Evolutionary conservation across 2,888 invertebrate genomes (phyloP), one percentile per base, ranked within the genome.

Genomic region (Periphyllus acericola): DNA sequence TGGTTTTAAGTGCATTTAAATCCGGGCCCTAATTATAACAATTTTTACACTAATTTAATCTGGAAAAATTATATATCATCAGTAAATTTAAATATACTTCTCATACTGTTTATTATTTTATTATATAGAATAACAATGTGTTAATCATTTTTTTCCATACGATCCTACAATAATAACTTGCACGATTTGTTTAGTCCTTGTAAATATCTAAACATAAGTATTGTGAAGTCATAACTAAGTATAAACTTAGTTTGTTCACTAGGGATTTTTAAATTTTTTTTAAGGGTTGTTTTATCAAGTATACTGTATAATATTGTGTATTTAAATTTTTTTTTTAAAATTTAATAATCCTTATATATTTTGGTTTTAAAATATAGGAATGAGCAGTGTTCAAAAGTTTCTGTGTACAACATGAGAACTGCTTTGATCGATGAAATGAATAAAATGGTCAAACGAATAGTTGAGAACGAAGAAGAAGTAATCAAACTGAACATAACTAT

Each of bases 401-500:
- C 55, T 11, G 80, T 87, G 5, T 87, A 81, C 74, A 87, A 17
- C 5, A 81, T 87, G 80, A 79, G 72, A 40, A 81, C 71, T 32
- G 74, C 74, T 46, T 60, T 87, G n/a, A 36, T 87, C 19, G 87
- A 80, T 19, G 80, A 87, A 74, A 87, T 87, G 87, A 72, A 87
- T 74, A 80, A 81, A 60, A 81, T 87, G 87, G 74, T 87, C 9
- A 80, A 87, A 80, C 29, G 40, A 34, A 87, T 87, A 32, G 80
- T 74, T 19, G 87, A 79, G 0, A 87, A 87, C 46, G 87, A 87
- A 74, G 40, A 60, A 60, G 87, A 87, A n/a, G 40, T 19, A 5
- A 81, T 87, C 9, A 87, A 74, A 32, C 40, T 87, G 4, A 87
- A 52, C 14, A 60, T 1, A 74, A 14, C 32, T 3, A 87, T 87